Evolutionary conservation across 2,113 vertebrate genomes (phyloP).

Genomic region (Tachysurus vachellii): DNA sequence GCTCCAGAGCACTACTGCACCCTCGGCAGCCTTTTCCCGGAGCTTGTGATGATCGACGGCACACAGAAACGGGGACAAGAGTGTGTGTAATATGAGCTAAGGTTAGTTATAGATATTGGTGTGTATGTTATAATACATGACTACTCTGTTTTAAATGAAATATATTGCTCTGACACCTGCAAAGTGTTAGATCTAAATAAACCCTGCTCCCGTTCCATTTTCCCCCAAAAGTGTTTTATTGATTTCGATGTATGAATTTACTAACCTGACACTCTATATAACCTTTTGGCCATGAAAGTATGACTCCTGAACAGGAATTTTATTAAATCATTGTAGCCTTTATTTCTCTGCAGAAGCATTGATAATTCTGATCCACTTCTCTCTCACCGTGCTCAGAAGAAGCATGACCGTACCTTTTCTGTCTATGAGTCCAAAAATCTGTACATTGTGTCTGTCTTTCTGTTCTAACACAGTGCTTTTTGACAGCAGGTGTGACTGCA

Average conservation of each 20-base stretch:
- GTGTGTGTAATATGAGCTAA: background rate
- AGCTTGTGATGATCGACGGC: background rate
- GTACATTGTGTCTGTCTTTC: background rate
- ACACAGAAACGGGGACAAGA: background rate
- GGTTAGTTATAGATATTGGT: background rate
- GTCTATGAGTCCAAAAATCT: background rate
- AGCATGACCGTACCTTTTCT: conserved; percentile 9
- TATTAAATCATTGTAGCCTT: conserved; percentile 59
- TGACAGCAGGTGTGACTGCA: conserved; percentile 24
- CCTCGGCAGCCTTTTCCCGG: background rate
- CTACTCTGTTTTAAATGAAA: background rate
- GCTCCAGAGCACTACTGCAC: background rate
- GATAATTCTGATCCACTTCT: conserved; percentile 44
- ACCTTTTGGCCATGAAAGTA: background rate
- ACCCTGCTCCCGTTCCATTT: background rate
- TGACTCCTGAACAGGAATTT: conserved; percentile 54
- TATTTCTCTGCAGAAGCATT: conserved; percentile 26
- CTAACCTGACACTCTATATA: background rate
- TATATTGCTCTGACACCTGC: background rate
- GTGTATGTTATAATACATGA: background rate
- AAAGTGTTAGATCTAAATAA: background rate
- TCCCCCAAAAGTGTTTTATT: background rate
- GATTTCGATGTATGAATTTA: conserved; percentile 11
- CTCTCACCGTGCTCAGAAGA: background rate
- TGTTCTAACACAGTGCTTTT: background rate